A percentile compares a stretch with the other conserved stretches of the same genome.
phyloP scores from a whole-genome alignment of 2,888 invertebrate genomes.

The Eilema griseolum region DNA sequence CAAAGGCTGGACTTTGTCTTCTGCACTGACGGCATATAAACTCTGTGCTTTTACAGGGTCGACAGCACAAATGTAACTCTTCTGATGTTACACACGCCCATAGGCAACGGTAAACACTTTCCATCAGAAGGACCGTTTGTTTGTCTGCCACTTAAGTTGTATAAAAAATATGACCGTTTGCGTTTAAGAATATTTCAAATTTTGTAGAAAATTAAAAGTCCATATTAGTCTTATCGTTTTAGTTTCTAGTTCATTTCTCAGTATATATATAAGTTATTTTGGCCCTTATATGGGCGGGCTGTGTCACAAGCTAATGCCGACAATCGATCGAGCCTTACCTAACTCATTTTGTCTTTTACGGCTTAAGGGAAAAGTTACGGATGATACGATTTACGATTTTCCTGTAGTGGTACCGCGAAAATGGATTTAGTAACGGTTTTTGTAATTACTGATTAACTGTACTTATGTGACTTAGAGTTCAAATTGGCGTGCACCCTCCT shows the following conservation, averaged over 20 bases:
- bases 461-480: background rate
- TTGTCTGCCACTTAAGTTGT: too few species aligned
- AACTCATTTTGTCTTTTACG: conserved; percentile 32
- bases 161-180: too few species aligned
- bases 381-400: conserved; percentile 36
- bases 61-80: too few species aligned
- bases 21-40: too few species aligned
- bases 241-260: conserved; percentile 10
- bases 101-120: too few species aligned
- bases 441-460: conserved; percentile 11
- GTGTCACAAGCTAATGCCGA: conserved; percentile 18
- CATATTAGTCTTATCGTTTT: background rate
- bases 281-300: background rate
- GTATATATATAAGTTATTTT: conserved; percentile 22
- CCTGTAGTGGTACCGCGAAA: conserved; percentile 16
- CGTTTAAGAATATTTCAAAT: too few species aligned
- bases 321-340: conserved; percentile 16
- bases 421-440: conserved; percentile 18
- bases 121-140: too few species aligned
- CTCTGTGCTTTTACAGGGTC: too few species aligned
- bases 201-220: background rate
- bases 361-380: conserved; percentile 21
- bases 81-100: too few species aligned
- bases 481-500: background rate
- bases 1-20: too few species aligned